These are phyloP conservation scores for Tautogolabrus adspersus DNA, from an alignment of 2,113 vertebrate species.

Conservation along the genomic window DNA sequence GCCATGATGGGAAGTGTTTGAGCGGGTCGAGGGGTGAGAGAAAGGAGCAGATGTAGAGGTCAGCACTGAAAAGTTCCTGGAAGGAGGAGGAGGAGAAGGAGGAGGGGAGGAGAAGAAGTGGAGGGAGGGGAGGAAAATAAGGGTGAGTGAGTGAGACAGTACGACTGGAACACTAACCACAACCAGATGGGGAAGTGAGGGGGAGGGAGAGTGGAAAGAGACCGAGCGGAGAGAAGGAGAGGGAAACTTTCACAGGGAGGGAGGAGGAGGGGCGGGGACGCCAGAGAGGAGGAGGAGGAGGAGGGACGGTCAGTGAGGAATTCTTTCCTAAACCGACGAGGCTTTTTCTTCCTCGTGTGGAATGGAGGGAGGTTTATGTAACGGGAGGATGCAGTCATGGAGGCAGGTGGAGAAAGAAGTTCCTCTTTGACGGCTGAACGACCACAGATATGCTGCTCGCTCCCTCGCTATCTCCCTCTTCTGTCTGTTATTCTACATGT, in stretches of 20 bases:
- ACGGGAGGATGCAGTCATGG: slow-evolving; percentile 55
- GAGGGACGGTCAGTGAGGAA: slow-evolving; percentile 63
- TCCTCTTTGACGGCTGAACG: slow-evolving; percentile 20
- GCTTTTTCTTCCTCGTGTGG: slow-evolving; percentile 38
- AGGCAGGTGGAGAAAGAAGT: slow-evolving; percentile 39
- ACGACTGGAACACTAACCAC: slow-evolving; percentile 67
- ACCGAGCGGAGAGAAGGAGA: slow-evolving; percentile 37
- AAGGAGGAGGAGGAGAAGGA: slow-evolving; percentile 17
- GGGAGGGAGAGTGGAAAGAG: slow-evolving; percentile 63
- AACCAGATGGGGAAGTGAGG: slow-evolving; percentile 72
- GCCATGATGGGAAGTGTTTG: slow-evolving; percentile 2
- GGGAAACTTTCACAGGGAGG: slow-evolving; percentile 53
- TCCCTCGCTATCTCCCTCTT: too few relatives aligned
- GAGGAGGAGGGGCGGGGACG: slow-evolving; percentile 33
- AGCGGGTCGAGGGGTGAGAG: neutral
- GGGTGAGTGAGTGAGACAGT: slow-evolving; percentile 40
- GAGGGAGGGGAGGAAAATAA: slow-evolving; percentile 14
- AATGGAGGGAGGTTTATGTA: slow-evolving; percentile 70
- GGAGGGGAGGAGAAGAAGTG: slow-evolving; percentile 7
- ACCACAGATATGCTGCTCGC: slow-evolving; percentile 40
- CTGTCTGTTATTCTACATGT: neutral
- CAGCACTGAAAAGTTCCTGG: slow-evolving; percentile 42
- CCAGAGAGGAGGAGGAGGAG: slow-evolving; percentile 17
- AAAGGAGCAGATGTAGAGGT: slow-evolving; percentile 49
- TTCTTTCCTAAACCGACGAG: slow-evolving; percentile 72